Evolutionary conservation across 1,140 invertebrate species (phyloP).

Genomic region (Lerema accius): DNA sequence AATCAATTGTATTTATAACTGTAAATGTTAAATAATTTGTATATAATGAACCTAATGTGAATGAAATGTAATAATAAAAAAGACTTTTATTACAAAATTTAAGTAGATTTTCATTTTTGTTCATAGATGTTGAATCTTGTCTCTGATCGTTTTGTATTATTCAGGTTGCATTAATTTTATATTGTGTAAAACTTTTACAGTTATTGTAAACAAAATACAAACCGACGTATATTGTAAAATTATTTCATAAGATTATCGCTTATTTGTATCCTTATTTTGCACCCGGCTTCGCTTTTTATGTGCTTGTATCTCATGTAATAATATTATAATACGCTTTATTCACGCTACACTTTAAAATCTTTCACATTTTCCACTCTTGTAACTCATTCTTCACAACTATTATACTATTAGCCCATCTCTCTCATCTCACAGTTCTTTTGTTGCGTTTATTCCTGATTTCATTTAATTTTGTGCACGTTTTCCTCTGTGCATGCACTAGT

Average conservation of each 20-base stretch:
- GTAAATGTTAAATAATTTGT: constrained; percentile 81
- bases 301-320: constrained; percentile 39
- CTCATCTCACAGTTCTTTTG: constrained; percentile 30
- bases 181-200: too few species aligned
- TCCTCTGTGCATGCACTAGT: constrained; percentile 57
- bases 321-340: constrained; percentile 40
- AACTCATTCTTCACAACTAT: constrained; percentile 2
- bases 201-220: constrained; percentile 31
- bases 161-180: neutral
- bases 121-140: constrained; percentile 62
- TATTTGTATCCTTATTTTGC: constrained; percentile 54
- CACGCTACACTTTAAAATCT: constrained; percentile 34
- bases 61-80: constrained; percentile 77
- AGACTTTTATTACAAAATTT: constrained; percentile 79
- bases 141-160: constrained; percentile 60
- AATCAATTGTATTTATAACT: constrained; percentile 70
- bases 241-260: constrained; percentile 36
- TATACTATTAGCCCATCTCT: neutral
- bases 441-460: constrained; percentile 66
- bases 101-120: constrained; percentile 70
- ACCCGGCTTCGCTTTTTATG: constrained; percentile 63
- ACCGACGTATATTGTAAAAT: constrained; percentile 56
- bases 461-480: constrained; percentile 77
- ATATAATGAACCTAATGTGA: constrained; percentile 80
- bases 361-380: constrained; percentile 21